These are phyloP conservation scores for Huso huso DNA, from an alignment of 2,797 vertebrate genomes.

Conservation along the genomic window DNA sequence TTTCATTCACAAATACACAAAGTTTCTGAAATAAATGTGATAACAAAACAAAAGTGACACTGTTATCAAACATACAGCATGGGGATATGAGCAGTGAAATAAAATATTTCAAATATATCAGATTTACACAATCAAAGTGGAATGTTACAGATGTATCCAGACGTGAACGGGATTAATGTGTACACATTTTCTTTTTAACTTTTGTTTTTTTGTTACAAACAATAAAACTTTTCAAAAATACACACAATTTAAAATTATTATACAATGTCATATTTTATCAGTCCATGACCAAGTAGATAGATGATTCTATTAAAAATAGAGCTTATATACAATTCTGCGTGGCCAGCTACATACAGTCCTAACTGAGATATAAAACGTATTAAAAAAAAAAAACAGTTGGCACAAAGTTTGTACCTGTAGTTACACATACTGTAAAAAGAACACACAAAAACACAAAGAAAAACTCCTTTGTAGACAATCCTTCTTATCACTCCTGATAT, in stretches of 20 bases:
- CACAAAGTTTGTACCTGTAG: constrained; percentile 25
- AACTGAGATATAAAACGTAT: constrained; percentile 19
- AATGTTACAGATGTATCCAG: constrained; percentile 11
- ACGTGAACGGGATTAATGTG: constrained; percentile 20
- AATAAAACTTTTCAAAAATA: constrained; percentile 32
- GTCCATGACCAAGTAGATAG: constrained; percentile 16
- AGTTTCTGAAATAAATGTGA: constrained; percentile 20
- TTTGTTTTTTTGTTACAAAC: constrained; percentile 20
- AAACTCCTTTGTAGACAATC: too few relatives aligned
- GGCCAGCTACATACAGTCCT: constrained; percentile 21
- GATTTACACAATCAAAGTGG: constrained; percentile 16
- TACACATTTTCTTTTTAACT: constrained; percentile 8
- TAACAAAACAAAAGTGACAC: constrained; percentile 33
- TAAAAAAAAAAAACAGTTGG: constrained; percentile 32
- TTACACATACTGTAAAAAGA: constrained; percentile 6
- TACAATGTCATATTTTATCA: constrained; percentile 15
- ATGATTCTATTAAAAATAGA: constrained; percentile 65
- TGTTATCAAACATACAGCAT: constrained; percentile 13
- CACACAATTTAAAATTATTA: constrained; percentile 21
- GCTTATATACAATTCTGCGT: constrained; percentile 54
- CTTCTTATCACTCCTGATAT: too few relatives aligned
- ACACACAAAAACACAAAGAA: not conserved
- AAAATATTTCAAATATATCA: constrained; percentile 12
- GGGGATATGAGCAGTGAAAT: constrained; percentile 28
- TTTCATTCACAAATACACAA: constrained; percentile 44